Evolutionary conservation across 30 jellyfish, hydroid and myxozoan genomes (phyloP).

Genomic region (Haliclystus octoradiatus): DNA sequence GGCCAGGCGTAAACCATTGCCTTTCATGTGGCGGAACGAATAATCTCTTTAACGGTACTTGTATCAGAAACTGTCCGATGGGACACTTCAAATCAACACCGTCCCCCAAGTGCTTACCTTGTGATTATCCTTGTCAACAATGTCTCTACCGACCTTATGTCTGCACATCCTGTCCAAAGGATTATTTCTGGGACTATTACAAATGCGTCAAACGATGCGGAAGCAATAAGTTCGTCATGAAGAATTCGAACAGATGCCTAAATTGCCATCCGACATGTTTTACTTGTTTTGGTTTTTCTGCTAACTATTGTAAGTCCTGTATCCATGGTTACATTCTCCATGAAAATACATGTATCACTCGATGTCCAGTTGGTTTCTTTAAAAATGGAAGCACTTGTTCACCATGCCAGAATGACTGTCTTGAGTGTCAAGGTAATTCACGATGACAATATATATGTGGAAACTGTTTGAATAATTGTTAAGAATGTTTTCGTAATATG

Average conservation of each 20-base stretch:
- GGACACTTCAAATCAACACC: slow-evolving; percentile 30
- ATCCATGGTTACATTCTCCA: slow-evolving; percentile 20
- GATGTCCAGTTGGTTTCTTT: slow-evolving; percentile 49
- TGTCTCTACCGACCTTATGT: slow-evolving; percentile 44
- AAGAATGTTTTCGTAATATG: too few relatives aligned
- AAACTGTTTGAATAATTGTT: neutral
- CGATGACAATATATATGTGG: neutral
- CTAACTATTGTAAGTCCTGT: slow-evolving; percentile 55
- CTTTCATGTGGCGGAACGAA: slow-evolving; percentile 37
- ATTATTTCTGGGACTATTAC: slow-evolving; percentile 49
- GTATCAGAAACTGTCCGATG: slow-evolving; percentile 43
- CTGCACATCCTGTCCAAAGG: slow-evolving; percentile 64
- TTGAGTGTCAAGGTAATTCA: slow-evolving; percentile 31
- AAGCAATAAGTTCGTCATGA: slow-evolving; percentile 21
- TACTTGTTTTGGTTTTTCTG: slow-evolving; percentile 52
- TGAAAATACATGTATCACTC: slow-evolving; percentile 32
- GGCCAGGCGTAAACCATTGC: slow-evolving; percentile 59
- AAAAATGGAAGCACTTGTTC: slow-evolving; percentile 42
- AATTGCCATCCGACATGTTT: slow-evolving; percentile 34
- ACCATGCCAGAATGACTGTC: slow-evolving; percentile 40
- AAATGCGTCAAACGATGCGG: slow-evolving; percentile 56
- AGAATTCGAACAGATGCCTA: slow-evolving; percentile 36
- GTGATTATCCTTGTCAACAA: slow-evolving; percentile 55
- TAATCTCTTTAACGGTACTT: slow-evolving; percentile 22
- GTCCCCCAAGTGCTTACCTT: slow-evolving; percentile 48